A percentile compares a stretch with the other conserved stretches of the same genome.
These are phyloP conservation scores for Pristionchus entomophagus DNA, from an alignment of 2,888 invertebrate species.

Conservation along the genomic window DNA sequence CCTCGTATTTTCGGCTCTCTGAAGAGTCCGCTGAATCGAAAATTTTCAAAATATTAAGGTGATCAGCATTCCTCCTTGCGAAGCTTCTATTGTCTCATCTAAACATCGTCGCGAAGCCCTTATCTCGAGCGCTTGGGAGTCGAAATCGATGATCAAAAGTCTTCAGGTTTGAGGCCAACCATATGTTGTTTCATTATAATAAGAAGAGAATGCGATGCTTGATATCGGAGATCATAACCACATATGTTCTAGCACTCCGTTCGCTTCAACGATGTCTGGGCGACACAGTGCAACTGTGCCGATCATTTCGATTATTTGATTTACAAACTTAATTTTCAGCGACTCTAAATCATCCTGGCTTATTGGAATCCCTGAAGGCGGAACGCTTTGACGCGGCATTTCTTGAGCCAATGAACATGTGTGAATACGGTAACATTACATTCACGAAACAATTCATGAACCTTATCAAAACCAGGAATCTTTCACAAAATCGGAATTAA, in stretches of 20 bases:
- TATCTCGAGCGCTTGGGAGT: no score
- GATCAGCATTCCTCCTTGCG: no score
- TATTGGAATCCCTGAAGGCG: background rate
- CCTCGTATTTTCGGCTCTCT: no score
- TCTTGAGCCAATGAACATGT: constrained; percentile 35
- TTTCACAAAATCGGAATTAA: constrained; percentile 4
- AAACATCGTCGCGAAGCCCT: no score
- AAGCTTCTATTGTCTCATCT: no score
- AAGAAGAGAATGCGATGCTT: no score
- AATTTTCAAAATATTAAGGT: no score
- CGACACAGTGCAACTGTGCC: background rate
- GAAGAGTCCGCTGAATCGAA: no score
- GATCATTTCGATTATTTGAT: background rate
- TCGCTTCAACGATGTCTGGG: background rate
- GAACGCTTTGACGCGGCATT: constrained; percentile 8
- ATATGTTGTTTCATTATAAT: no score
- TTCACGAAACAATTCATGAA: background rate
- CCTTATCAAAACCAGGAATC: background rate
- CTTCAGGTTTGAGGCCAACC: no score
- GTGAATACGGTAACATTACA: constrained; percentile 23
- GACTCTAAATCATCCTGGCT: constrained; percentile 23
- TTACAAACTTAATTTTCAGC: background rate
- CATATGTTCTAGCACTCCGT: background rate
- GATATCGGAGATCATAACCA: no score
- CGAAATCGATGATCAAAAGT: no score